Evolutionary conservation across 2,797 vertebrate genomes (phyloP), one percentile per base, ranked within the genome.

Genomic region (Luscinia megarhynchos): DNA sequence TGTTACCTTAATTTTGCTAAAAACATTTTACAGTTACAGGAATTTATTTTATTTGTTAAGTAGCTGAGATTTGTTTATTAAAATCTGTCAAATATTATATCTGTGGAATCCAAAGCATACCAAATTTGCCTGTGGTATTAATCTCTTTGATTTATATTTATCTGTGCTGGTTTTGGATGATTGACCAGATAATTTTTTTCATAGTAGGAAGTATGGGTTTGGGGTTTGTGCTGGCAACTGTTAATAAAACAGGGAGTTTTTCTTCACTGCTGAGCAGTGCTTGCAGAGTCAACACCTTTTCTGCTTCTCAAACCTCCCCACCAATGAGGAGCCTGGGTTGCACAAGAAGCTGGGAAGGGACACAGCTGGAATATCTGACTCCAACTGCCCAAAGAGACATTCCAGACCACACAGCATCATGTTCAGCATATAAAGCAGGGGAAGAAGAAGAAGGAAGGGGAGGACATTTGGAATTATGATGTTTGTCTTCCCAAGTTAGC

Each of bases 401-500:
- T 69, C 9, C 32, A 38, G 7, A 38, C 2, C 20, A 38, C 32
- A 15, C 15, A 10, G 16, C 27, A 57, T n/a, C 32, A 9, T 6
- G 24, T 57, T 50, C 36, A 69, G n/a, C 29, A 57, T 34, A 38
- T 21, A 57, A 57, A 63, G 19, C 2, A 19, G 13, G 2, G 16
- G 36, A n/a, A 57, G 23, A 68, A 57, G 27, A 68, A 53, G 12
- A 18, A 57, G 8, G 27, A 82, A 62, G 9, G 8, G 15, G 7
- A 0, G 0, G 15, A 22, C 8, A n/a, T 45, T 45, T 18, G 20
- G 20, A 45, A 29, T 38, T 4, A 43, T 5, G 50, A 29, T 4
- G 2, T 18, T 63, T 57, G 27, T 69, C 27, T 43, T 62, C 8
- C 13, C 24, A 58, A 64, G 27, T 64, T 18, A 67, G 15, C 34